phyloP scores from a whole-genome alignment of 2,888 invertebrate species.

The Heteropelma amictum region DNA sequence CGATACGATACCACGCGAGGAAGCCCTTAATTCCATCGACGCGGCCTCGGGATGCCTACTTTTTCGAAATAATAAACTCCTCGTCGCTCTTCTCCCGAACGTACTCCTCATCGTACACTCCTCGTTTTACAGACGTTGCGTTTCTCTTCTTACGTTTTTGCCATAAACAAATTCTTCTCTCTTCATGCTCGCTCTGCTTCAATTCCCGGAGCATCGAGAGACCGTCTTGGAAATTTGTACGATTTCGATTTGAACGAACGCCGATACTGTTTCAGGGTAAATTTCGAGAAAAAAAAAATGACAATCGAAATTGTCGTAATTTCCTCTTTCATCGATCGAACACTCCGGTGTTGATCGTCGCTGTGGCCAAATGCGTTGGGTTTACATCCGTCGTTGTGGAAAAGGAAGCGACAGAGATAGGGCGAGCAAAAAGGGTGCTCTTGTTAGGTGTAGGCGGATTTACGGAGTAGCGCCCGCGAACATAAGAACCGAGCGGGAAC shows the following conservation, averaged over 20 bases:
- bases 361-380: neutral
- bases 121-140: neutral
- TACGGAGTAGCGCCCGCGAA: slow-evolving; percentile 46
- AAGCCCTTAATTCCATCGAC: slow-evolving; percentile 66
- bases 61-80: slow-evolving; percentile 55
- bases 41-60: slow-evolving; percentile 43
- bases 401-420: neutral
- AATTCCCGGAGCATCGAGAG: too few species aligned
- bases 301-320: too few species aligned
- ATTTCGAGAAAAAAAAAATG: too few species aligned
- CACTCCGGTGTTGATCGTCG: neutral
- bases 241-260: neutral
- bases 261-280: too few species aligned
- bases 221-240: too few species aligned
- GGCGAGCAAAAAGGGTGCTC: neutral
- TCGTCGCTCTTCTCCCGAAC: slow-evolving; percentile 22
- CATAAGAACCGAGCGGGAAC: slow-evolving; percentile 20
- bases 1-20: slow-evolving; percentile 27
- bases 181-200: neutral
- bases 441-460: slow-evolving; percentile 46
- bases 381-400: neutral
- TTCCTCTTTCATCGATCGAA: too few species aligned
- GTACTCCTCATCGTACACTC: slow-evolving; percentile 1
- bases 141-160: neutral
- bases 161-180: neutral